These are phyloP conservation scores for Misgurnus anguillicaudatus DNA, from an alignment of 2,113 vertebrate genomes.

Conservation along the genomic window DNA sequence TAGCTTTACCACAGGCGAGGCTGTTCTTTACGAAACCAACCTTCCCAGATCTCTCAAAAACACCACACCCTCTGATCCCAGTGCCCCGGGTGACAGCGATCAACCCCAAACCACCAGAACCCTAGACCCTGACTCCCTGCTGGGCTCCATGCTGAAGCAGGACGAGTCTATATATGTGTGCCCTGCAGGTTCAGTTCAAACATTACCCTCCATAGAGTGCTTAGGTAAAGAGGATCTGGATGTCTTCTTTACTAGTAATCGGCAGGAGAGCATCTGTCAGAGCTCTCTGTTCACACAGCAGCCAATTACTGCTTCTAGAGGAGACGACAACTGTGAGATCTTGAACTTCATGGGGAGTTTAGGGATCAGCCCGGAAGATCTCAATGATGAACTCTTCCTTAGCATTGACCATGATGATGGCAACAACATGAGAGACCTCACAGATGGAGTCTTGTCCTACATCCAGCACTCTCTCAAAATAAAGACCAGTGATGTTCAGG, in stretches of 20 bases:
- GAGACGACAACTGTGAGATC: slow-evolving; percentile 75
- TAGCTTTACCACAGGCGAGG: slow-evolving; percentile 83
- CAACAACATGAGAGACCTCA: slow-evolving; percentile 70
- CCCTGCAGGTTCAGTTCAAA: slow-evolving; percentile 66
- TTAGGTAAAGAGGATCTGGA: slow-evolving; percentile 60
- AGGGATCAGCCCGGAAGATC: slow-evolving; percentile 79
- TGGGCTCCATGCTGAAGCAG: slow-evolving; percentile 77
- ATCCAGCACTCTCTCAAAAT: slow-evolving; percentile 78
- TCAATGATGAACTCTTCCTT: slow-evolving; percentile 80
- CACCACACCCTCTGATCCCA: slow-evolving; percentile 54
- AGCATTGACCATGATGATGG: slow-evolving; percentile 69
- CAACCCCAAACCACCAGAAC: slow-evolving; percentile 57
- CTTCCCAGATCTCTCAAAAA: slow-evolving; percentile 66
- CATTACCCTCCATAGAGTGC: slow-evolving; percentile 61
- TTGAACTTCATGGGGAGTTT: slow-evolving; percentile 80
- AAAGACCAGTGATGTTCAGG: slow-evolving; percentile 59
- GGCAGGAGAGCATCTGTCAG: slow-evolving; percentile 66
- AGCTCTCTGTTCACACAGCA: slow-evolving; percentile 67
- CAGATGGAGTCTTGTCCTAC: slow-evolving; percentile 80
- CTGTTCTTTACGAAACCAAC: slow-evolving; percentile 76
- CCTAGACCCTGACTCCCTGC: slow-evolving; percentile 75
- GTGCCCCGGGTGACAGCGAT: slow-evolving; percentile 55
- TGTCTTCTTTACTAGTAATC: slow-evolving; percentile 52
- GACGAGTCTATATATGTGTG: slow-evolving; percentile 77
- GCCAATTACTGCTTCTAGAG: slow-evolving; percentile 59